Evolutionary conservation across 2,113 vertebrate genomes (phyloP), one percentile per base, ranked within the genome.

Genomic region (Damaliscus lunatus): DNA sequence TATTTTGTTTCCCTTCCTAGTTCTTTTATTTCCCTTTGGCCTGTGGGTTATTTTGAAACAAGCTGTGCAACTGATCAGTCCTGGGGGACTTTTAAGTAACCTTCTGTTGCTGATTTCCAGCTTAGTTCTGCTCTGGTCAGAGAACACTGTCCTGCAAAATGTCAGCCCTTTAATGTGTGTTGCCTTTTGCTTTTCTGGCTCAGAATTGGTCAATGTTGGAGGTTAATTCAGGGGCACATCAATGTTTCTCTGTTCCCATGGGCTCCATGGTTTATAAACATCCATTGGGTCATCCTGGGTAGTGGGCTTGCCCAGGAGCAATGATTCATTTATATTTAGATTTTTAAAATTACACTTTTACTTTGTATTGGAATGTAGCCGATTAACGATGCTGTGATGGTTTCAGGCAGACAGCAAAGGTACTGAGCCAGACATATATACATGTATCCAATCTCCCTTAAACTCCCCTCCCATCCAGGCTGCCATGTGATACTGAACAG

Each of bases 151-250:
- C 16, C 17, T 31, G 50, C n/a, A 6, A 8, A 31, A 55, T 31
- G 6, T 12, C 15, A 1, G 6, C 19, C 71, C 48, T 55, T 71
- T 29, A 36, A 31, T 16, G 10, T 9, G 11, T 7, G 0, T 74
- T 21, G 87, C 25, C 27, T 40, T 89, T 23, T 43, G 64, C n/a
- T 89, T 67, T 31, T 29, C 10, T 21, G 50, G 50, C n/a, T 43
- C 64, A 31, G 50, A 4, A 55, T 2, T 2, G 50, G n/a, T 55
- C 1, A 0, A 3, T 7, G 15, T 31, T 0, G 0, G 64, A 7
- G n/a, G 25, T 31, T 13, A 52, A 6, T 43, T 31, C 50, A 16
- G 3, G 16, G 88, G 1, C 33, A 4, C 16, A 13, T 71, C 62
- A 1, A 8, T 17, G 4, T 27, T 67, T 3, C 36, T 52, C 60